Base-by-base conservation (phyloP, 2,113 vertebrate species). In the Cardinalis cardinalis region DNA sequence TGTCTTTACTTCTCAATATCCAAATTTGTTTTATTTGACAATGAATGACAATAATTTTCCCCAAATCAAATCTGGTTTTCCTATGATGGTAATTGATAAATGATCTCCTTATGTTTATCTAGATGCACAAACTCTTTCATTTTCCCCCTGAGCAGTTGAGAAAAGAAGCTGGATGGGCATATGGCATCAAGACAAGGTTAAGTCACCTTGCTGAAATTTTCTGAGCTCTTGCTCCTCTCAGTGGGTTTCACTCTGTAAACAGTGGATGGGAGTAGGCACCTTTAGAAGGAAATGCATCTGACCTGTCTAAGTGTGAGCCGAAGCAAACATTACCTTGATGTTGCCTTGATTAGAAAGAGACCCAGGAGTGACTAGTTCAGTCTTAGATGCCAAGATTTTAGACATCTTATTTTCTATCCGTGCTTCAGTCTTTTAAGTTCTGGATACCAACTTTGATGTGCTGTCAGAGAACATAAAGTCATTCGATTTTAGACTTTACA, bases 141-240 rank as follows among this genome's bases (percentile, higher is more conserved):
- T 14, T 12, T 4, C 14, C 6, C 2, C 0, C 5, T 48, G 3
- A 64, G 8, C 8, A 31, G 8, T 18, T 59, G 8, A 76, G 40
- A 31, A 65, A 24, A 88, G 21, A 72, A 72, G 18, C 8, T 68
- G 40, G 10, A 9, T 86, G 44, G 17, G 7, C 1, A 2, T 24
- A 41, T 72, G 18, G 10, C n/a, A 92, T 41, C 5, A 36, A 68
- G 15, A 59, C 8, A 79, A 88, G 8, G 24, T 81, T 41, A 73
- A 53, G 5, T 8, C 19, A 31, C 49, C 13, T 69, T 49, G 6
- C 21, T 94, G 59, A 72, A 85, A 83, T 49, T 10, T n/a, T 56
- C 44, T 72, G 72, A 84, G 36, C 17, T 41, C 19, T 60, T 75
- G 15, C 25, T 74, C 20, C 32, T 66, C 11, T 58, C 19, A 84